Percentiles rank a stretch among this genome's conserved stretches.
These are phyloP conservation scores for Drosophila tani DNA, from an alignment of 1,140 invertebrate species.

Conservation along the genomic window DNA sequence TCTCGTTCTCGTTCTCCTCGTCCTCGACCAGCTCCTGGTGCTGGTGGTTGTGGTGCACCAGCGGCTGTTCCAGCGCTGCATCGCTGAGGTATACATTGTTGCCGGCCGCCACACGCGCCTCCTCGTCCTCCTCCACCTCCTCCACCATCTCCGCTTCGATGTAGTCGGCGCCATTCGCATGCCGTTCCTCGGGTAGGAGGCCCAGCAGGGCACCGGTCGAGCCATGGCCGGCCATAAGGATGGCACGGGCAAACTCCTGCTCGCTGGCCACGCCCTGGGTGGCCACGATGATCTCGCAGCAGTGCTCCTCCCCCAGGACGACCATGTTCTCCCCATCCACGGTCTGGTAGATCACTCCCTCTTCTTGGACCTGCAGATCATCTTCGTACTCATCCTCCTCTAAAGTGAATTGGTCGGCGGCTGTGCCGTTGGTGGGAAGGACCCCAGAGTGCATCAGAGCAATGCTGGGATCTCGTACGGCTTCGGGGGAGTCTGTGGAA, in stretches of 20 bases:
- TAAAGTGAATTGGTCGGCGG: conserved; percentile 21
- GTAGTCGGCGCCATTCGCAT: conserved; percentile 29
- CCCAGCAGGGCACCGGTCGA: conserved; percentile 27
- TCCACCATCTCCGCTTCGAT: conserved; percentile 31
- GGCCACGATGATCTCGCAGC: conserved; percentile 68
- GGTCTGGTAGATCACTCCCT: conserved; percentile 47
- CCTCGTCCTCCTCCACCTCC: conserved; percentile 19
- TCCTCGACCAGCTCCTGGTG: conserved; percentile 35
- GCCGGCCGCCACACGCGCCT: conserved; percentile 11
- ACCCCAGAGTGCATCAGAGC: conserved; percentile 24
- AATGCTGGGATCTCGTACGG: conserved; percentile 10
- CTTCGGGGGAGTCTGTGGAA: conserved; percentile 42
- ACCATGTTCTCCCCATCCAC: conserved; percentile 59
- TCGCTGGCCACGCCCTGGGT: conserved; percentile 52
- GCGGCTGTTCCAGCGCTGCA: conserved; percentile 55
- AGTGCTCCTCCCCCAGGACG: conserved; percentile 58
- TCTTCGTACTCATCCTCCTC: not conserved
- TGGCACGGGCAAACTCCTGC: conserved; percentile 54
- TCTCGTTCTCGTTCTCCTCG: conserved; percentile 51
- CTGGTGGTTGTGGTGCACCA: conserved; percentile 16
- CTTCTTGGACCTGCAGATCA: conserved; percentile 1
- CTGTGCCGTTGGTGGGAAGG: conserved; percentile 44
- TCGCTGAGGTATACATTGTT: conserved; percentile 67
- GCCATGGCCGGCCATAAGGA: conserved; percentile 41
- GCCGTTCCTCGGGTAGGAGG: conserved; percentile 9